Base-by-base conservation (phyloP, 1,140 invertebrate genomes). In the Polypedilum pembai region DNA sequence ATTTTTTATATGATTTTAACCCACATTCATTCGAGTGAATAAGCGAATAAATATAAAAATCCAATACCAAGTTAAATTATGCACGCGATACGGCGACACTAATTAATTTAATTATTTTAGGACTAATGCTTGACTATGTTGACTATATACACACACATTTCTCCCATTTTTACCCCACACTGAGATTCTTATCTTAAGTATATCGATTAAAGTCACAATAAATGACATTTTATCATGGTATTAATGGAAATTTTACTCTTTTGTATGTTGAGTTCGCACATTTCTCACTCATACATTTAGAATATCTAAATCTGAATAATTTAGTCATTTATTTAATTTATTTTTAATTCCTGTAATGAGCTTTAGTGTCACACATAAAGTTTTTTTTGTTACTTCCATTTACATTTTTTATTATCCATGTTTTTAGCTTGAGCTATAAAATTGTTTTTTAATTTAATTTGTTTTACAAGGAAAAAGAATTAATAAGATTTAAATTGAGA, bases 51-150 rank as follows among this genome's bases (percentile, higher is more conserved):
- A 56, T 69, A 69, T 56, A 69, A 18, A 66, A 69, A 69, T 69
- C 17, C 17, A 69, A 69, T 69, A 21, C 65, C 45, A 17, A 8
- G 10, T 18, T 18, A 69, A 69, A 69, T 69, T 69, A 69, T 69
- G 65, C 65, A 69, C 65, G 65, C 65, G 65, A 69, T 69, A 69
- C 65, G 65, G 65, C 65, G 65, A 69, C 65, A 69, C 65, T 69
- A 69, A 69, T 69, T 69, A 69, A 69, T 20, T 69, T 69, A 69
- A 69, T 69, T 69, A 69, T 69, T 20, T 69, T 69, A 18, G 65
- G 65, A 21, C 17, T 21, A 69, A 69, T 69, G 65, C 20, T 69
- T 20, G 65, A 20, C 3, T 21, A 20, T 21, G 65, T 18, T 69
- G 65, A 69, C 17, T 56, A 15, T 56, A 56, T 12, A n/a, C 12